Base-by-base conservation (phyloP, 2,888 invertebrate species). In the Ethmia dodecea region DNA sequence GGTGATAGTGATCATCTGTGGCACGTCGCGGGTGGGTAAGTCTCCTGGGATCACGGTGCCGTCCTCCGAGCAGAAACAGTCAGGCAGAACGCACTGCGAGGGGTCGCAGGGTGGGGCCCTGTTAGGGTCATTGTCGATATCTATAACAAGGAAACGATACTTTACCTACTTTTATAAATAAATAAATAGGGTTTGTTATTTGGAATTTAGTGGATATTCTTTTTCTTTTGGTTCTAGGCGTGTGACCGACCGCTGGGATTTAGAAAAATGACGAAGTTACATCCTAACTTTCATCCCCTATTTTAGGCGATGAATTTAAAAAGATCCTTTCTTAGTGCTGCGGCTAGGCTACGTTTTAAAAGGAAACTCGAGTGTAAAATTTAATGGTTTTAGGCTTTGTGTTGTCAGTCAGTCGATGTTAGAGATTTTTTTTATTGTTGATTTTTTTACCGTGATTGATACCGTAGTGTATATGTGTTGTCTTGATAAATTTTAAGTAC, bases 21-120 rank as follows among this genome's bases (percentile, higher is more conserved):
- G 96, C 0, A 96, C 94, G 60, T 95, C 94, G 78, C 91, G 93
- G 43, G 91, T 72, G 9, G 94, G 94, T 31, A 95, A 80, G 63
- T 95, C 94, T 9, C 94, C 94, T 43, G 96, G 96, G 52, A 95
- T 93, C 27, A 89, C 88, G 22, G 96, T 96, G 46, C 96, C 96
- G 64, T 96, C 96, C 72, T 96, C 95, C 6, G 96, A 96, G 67
- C 96, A 97, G 92, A 96, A 96, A 72, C 97, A 97, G 72, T 96
- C 96, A 22, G 96, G 97, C 45, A 96, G 87, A 16, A 92, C 92
- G 68, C 96, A 97, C 42, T 95, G 94, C 6, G 91, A 78, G 0
- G 94, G 91, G 69, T 96, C 96, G 70, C 96, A 97, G 11, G 94
- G 93, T 33, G 96, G 96, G 1, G 96, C 96, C 50, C 96, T 89